Conservation (phyloP, 2,888 invertebrate species). For the Apoda limacodes region DNA sequence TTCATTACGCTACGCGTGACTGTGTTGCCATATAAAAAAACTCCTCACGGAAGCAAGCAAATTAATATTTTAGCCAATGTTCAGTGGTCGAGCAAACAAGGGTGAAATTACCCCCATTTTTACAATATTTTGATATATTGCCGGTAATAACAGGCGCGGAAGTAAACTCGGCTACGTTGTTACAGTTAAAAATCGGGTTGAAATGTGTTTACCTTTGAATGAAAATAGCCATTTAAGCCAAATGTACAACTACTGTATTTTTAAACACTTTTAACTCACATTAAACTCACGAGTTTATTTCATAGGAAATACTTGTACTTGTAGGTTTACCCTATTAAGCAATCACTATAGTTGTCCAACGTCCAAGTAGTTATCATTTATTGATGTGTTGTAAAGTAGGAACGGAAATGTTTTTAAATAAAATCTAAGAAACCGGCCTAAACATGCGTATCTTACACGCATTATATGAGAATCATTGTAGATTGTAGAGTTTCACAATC, state of each 20-base stretch:
- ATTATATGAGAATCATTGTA: too few species aligned
- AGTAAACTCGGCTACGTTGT: slow-evolving; percentile 39
- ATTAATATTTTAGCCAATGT: slow-evolving; percentile 26
- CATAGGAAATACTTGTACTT: too few species aligned
- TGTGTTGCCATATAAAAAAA: slow-evolving; percentile 19
- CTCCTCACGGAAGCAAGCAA: slow-evolving; percentile 14
- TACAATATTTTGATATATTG: slow-evolving; percentile 64
- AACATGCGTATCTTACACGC: too few species aligned
- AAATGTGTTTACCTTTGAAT: slow-evolving; percentile 42
- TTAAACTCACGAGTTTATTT: too few species aligned
- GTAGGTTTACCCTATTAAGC: too few species aligned
- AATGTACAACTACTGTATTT: slow-evolving; percentile 19
- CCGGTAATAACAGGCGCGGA: slow-evolving; percentile 50
- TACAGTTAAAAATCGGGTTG: slow-evolving; percentile 52
- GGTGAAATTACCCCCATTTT: slow-evolving; percentile 48
- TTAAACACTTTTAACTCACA: too few species aligned
- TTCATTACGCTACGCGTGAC: slow-evolving; percentile 16
- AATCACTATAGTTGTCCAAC: too few species aligned
- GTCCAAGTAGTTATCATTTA: too few species aligned
- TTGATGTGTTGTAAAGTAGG: too few species aligned
- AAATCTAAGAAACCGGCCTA: too few species aligned
- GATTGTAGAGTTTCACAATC: too few species aligned
- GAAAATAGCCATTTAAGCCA: slow-evolving; percentile 40
- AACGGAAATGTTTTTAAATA: too few species aligned
- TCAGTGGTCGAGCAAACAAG: slow-evolving; percentile 37